Evolutionary conservation across 2,113 vertebrate genomes (phyloP).

Genomic region (Copsychus sechellarum): DNA sequence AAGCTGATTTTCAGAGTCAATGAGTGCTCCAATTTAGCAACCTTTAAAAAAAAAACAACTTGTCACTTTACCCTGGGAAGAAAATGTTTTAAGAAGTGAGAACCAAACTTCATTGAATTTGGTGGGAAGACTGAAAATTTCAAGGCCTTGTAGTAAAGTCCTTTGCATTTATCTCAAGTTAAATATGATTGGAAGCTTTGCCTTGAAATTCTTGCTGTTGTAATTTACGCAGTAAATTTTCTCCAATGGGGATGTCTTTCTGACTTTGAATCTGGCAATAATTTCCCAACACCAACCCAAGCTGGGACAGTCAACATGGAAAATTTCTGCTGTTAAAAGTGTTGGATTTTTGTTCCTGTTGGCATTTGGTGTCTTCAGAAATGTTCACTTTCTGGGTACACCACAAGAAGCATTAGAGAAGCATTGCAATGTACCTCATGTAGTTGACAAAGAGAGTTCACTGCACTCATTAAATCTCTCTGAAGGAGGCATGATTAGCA

Average conservation of each 20-base stretch:
- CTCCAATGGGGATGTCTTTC: background rate
- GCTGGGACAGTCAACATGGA: background rate
- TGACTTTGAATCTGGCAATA: background rate
- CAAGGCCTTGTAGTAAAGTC: background rate
- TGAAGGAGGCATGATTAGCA: background rate
- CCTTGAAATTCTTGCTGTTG: background rate
- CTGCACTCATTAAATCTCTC: background rate
- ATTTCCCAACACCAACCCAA: background rate
- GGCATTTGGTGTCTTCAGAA: background rate
- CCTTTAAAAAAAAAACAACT: background rate
- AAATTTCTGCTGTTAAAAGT: background rate
- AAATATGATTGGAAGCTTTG: background rate
- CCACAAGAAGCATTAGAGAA: background rate
- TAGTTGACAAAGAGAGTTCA: background rate
- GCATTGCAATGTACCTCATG: background rate
- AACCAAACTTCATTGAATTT: background rate
- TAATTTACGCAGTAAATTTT: background rate
- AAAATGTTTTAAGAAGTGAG: background rate
- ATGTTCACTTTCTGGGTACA: background rate
- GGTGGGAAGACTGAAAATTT: background rate
- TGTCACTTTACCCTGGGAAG: background rate
- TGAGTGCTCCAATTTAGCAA: background rate
- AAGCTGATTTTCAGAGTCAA: background rate
- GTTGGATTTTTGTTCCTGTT: background rate
- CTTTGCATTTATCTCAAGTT: background rate